Evolutionary conservation across 2,113 vertebrate genomes (phyloP).

Genomic region (Phaetusa simplex): DNA sequence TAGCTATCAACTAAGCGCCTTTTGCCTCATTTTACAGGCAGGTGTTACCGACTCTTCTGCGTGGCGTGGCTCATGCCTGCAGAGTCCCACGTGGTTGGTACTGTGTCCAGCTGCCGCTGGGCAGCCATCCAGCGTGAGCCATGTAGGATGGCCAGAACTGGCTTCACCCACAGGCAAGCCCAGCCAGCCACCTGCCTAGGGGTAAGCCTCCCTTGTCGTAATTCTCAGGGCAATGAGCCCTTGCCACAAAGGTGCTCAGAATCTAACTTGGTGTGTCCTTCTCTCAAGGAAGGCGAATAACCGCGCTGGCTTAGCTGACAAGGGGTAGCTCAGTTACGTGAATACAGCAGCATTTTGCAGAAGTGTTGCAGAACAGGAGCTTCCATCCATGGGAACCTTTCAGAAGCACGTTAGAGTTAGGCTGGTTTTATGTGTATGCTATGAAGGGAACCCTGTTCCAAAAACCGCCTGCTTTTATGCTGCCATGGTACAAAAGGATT

Average conservation of each 20-base stretch:
- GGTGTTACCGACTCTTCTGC: not conserved
- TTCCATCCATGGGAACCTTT: not conserved
- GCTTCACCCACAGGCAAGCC: not conserved
- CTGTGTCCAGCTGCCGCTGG: not conserved
- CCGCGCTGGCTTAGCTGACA: not conserved
- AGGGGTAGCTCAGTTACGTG: not conserved
- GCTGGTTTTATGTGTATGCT: not conserved
- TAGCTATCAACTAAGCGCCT: not conserved
- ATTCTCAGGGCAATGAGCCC: not conserved
- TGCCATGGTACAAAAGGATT: slow-evolving; percentile 11
- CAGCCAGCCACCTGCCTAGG: not conserved
- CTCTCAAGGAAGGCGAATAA: not conserved
- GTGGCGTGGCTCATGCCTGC: not conserved
- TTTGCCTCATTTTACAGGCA: not conserved
- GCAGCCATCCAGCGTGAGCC: rapidly evolving
- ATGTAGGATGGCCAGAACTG: not conserved
- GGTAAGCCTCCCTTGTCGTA: not conserved
- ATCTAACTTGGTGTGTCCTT: not conserved
- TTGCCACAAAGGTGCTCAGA: not conserved
- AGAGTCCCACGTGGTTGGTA: not conserved
- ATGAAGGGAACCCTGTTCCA: not conserved
- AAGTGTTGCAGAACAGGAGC: not conserved
- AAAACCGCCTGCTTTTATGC: slow-evolving; percentile 18
- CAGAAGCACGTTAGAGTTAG: not conserved
- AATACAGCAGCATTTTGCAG: not conserved